A percentile compares a stretch with the other conserved stretches of the same genome.
These are phyloP conservation scores for Pipistrellus pipistrellus DNA, from an alignment of 2,797 vertebrate species.

Conservation along the genomic window DNA sequence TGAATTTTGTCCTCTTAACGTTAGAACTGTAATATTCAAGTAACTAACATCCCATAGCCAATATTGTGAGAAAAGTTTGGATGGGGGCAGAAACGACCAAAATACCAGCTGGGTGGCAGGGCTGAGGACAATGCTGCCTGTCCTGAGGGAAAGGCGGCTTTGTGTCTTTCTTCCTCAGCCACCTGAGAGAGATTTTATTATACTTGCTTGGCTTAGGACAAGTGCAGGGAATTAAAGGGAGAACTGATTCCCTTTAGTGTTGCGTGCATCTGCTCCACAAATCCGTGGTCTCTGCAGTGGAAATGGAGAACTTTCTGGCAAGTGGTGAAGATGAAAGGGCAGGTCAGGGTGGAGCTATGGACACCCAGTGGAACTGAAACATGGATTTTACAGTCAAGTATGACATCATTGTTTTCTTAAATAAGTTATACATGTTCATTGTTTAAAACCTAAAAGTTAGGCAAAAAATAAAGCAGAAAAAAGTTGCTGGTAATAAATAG, in stretches of 20 bases:
- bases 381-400: neutral
- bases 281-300: neutral
- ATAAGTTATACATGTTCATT: neutral
- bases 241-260: neutral
- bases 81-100: no score
- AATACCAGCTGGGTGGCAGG: no score
- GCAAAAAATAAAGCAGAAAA: slow-evolving; percentile 27
- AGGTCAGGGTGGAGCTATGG: no score
- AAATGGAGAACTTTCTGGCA: neutral
- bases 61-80: neutral
- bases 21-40: neutral
- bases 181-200: neutral
- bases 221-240: neutral
- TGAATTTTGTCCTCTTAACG: neutral
- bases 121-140: neutral
- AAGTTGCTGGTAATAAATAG: neutral
- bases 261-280: neutral
- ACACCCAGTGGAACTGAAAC: neutral
- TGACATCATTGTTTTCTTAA: neutral
- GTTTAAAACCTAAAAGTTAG: slow-evolving; percentile 17
- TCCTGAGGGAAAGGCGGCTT: neutral
- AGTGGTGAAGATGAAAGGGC: no score
- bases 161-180: neutral
- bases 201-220: neutral
- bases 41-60: neutral